Evolutionary conservation across 2,888 invertebrate genomes (phyloP).

Genomic region (Bedellia somnulentella): DNA sequence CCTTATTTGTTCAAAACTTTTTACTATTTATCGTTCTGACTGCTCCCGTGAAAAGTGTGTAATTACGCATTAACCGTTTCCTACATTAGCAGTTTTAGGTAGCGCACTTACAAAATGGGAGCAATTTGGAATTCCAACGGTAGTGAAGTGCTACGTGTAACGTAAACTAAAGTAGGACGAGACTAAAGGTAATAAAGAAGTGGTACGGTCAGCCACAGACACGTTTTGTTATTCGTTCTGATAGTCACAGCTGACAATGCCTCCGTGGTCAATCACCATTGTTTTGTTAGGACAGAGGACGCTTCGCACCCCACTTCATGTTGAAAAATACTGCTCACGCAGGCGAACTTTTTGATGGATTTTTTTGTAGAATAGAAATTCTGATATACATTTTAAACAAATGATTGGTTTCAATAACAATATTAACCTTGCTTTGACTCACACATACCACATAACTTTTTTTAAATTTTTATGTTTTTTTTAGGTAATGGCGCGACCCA

Average conservation of each 20-base stretch:
- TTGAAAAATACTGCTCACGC: constrained; percentile 40
- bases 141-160: constrained; percentile 26
- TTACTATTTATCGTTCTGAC: constrained; percentile 8
- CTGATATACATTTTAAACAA: background rate
- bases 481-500: too few species aligned
- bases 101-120: constrained; percentile 16
- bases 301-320: too few species aligned
- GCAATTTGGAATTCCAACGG: constrained; percentile 25
- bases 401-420: constrained; percentile 4
- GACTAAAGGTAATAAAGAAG: constrained; percentile 39
- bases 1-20: background rate
- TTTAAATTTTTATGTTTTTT: too few species aligned
- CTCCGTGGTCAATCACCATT: constrained; percentile 22
- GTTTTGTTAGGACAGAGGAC: constrained; percentile 45
- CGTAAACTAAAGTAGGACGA: constrained; percentile 40
- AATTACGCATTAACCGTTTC: constrained; percentile 14
- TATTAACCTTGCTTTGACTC: too few species aligned
- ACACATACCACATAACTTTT: too few species aligned
- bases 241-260: constrained; percentile 42
- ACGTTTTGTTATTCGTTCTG: constrained; percentile 51
- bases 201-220: constrained; percentile 26
- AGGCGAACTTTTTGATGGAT: constrained; percentile 10
- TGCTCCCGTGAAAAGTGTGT: too few species aligned
- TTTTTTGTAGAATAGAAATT: constrained; percentile 1
- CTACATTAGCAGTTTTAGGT: constrained; percentile 14